Conservation (phyloP, 2,113 vertebrate genomes). For the Urocynchramus pylzowi region DNA sequence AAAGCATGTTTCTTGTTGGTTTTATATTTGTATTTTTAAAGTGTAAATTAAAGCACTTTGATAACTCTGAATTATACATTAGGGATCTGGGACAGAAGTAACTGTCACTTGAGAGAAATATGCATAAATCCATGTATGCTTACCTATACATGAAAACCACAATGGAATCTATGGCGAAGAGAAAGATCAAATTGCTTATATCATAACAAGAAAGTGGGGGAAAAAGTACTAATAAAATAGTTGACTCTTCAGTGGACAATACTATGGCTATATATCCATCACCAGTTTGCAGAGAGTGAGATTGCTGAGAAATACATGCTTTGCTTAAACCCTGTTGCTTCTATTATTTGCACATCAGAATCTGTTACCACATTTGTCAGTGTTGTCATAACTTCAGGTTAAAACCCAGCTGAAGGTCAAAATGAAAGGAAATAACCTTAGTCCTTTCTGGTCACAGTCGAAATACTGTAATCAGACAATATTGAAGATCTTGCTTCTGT, state of each 20-base stretch:
- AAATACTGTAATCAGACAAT: background rate
- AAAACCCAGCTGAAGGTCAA: background rate
- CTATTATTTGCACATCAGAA: background rate
- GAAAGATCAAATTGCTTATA: background rate
- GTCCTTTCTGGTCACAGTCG: background rate
- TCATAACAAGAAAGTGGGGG: background rate
- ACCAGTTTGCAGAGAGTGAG: background rate
- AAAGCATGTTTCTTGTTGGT: background rate
- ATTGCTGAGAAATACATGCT: background rate
- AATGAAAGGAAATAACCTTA: background rate
- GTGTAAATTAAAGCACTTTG: background rate
- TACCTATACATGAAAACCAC: background rate
- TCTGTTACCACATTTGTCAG: background rate
- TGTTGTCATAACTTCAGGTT: background rate
- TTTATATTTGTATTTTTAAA: background rate
- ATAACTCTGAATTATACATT: background rate
- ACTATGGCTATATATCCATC: background rate
- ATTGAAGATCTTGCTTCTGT: background rate
- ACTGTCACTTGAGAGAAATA: background rate
- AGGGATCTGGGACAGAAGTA: background rate
- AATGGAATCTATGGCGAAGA: background rate
- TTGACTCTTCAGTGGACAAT: background rate
- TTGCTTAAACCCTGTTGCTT: background rate
- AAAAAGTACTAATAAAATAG: background rate
- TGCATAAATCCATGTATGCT: background rate